Evolutionary conservation across 2,888 invertebrate genomes (phyloP).

Genomic region (Ferrisia virgata): DNA sequence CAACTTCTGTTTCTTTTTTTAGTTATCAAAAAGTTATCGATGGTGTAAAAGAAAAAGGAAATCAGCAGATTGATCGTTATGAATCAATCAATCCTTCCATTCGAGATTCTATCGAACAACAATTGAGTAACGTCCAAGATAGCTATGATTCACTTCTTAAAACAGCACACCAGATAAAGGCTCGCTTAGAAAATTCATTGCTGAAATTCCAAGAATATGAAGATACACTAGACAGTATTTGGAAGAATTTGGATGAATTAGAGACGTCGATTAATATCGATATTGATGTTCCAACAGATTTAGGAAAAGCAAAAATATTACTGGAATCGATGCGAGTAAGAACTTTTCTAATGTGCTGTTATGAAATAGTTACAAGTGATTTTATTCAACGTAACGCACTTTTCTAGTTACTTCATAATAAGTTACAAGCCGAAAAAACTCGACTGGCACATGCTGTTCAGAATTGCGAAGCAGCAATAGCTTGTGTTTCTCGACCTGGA

Average conservation of each 20-base stretch:
- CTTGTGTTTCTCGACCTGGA: slow-evolving; percentile 84
- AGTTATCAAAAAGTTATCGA: slow-evolving; percentile 76
- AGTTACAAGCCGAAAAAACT: slow-evolving; percentile 83
- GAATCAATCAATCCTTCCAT: slow-evolving; percentile 68
- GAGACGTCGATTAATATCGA: slow-evolving; percentile 71
- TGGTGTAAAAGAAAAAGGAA: slow-evolving; percentile 77
- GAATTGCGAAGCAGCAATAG: slow-evolving; percentile 88
- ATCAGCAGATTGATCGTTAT: slow-evolving; percentile 78
- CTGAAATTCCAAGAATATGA: slow-evolving; percentile 93
- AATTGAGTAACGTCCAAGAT: slow-evolving; percentile 85
- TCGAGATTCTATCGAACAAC: slow-evolving; percentile 74
- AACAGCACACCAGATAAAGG: slow-evolving; percentile 87
- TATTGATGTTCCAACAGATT: slow-evolving; percentile 69
- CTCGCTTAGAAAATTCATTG: slow-evolving; percentile 79
- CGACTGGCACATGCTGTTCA: slow-evolving; percentile 82
- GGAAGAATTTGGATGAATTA: slow-evolving; percentile 74
- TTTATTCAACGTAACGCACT: not conserved
- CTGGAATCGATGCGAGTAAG: slow-evolving; percentile 43
- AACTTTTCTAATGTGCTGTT: not conserved
- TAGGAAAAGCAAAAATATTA: slow-evolving; percentile 64
- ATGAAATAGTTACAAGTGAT: not conserved
- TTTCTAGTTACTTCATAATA: slow-evolving; percentile 52
- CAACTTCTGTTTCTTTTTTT: not conserved
- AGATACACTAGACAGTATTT: slow-evolving; percentile 79
- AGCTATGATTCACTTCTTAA: slow-evolving; percentile 86